Evolutionary conservation across 2,888 invertebrate species (phyloP).

Genomic region (Eumerus sabulonum): DNA sequence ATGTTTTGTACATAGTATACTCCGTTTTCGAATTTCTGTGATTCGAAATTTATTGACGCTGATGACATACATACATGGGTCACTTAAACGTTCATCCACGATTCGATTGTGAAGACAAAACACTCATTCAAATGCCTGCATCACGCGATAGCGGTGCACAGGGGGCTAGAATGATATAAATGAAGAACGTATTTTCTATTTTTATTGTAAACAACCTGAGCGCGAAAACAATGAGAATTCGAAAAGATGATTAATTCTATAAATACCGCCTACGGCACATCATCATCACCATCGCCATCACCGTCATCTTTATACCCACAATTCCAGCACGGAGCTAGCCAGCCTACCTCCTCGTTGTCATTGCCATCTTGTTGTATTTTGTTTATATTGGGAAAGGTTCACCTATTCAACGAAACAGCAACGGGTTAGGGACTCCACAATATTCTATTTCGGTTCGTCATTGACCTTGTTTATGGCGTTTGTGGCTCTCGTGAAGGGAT

Average conservation of each 20-base stretch:
- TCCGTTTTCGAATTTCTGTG: too few relatives aligned
- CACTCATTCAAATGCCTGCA: too few relatives aligned
- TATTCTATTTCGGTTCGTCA: conserved; percentile 24
- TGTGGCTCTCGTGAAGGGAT: conserved; percentile 12
- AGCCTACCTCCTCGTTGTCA: too few relatives aligned
- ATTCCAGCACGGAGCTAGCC: too few relatives aligned
- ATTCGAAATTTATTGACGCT: too few relatives aligned
- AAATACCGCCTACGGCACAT: conserved; percentile 3
- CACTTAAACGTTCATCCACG: too few relatives aligned
- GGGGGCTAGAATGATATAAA: conserved; percentile 2
- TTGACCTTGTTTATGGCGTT: conserved; percentile 27
- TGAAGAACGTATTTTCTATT: conserved; percentile 4
- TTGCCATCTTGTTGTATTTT: not conserved
- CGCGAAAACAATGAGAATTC: conserved; percentile 20
- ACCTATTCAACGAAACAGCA: not conserved
- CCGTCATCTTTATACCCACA: not conserved
- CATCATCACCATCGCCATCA: not conserved
- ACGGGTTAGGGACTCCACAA: not conserved
- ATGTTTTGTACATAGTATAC: too few relatives aligned
- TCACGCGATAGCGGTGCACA: not conserved
- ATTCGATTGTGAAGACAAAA: too few relatives aligned
- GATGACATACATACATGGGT: too few relatives aligned
- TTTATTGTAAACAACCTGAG: conserved; percentile 19
- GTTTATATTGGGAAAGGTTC: conserved; percentile 46
- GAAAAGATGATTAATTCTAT: conserved; percentile 24